phyloP scores from a whole-genome alignment of 2,797 vertebrate genomes.

The Manis crassicaudata region DNA sequence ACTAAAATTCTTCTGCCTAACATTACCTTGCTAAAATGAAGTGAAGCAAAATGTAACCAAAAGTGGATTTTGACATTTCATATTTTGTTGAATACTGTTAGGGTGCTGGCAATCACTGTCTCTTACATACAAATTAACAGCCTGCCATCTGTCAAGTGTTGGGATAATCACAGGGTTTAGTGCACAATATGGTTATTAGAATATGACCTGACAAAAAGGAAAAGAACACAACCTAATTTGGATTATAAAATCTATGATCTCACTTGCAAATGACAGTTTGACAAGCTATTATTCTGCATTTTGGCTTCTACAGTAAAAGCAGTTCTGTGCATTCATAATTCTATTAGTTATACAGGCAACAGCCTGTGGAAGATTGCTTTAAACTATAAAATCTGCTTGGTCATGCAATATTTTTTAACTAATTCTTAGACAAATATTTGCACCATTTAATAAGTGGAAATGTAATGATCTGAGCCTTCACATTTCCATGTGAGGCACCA shows the following conservation, averaged over 20 bases:
- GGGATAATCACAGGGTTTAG: slow-evolving; percentile 89
- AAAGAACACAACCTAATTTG: slow-evolving; percentile 89
- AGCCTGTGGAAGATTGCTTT: slow-evolving; percentile 82
- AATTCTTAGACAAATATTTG: slow-evolving; percentile 82
- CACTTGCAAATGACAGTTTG: slow-evolving; percentile 87
- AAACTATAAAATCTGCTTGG: slow-evolving; percentile 82
- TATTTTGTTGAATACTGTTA: slow-evolving; percentile 84
- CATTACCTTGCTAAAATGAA: slow-evolving; percentile 84
- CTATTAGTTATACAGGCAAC: slow-evolving; percentile 85
- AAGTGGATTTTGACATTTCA: slow-evolving; percentile 87
- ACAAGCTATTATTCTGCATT: slow-evolving; percentile 88
- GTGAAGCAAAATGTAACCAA: slow-evolving; percentile 79
- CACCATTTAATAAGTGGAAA: slow-evolving; percentile 46
- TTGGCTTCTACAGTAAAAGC: slow-evolving; percentile 84
- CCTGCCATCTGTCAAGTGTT: slow-evolving; percentile 90
- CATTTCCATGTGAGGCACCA: slow-evolving; percentile 56
- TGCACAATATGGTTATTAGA: slow-evolving; percentile 89
- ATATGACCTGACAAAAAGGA: slow-evolving; percentile 88
- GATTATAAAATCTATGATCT: slow-evolving; percentile 88
- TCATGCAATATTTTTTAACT: slow-evolving; percentile 82
- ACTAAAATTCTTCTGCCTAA: slow-evolving; percentile 60
- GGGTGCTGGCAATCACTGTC: slow-evolving; percentile 85
- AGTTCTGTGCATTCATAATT: slow-evolving; percentile 84
- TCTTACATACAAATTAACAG: slow-evolving; percentile 89
- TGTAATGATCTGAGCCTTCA: slow-evolving; percentile 59